A percentile compares a stretch with the other conserved stretches of the same genome.
Conservation (phyloP, 2,797 vertebrate species). For the Clarias laeviceps region DNA sequence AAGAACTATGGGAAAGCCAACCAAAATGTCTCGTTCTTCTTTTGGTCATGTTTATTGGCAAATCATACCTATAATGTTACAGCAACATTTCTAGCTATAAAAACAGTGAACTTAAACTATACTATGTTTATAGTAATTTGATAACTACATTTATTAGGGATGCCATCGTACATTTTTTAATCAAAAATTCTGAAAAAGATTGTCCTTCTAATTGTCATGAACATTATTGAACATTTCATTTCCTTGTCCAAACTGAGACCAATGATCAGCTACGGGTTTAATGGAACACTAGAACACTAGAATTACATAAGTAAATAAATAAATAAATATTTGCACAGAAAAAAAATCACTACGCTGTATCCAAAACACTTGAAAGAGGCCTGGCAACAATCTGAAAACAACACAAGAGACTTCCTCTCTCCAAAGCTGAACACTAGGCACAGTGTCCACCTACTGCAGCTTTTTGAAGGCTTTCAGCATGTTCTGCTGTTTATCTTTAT, state of each 20-base stretch:
- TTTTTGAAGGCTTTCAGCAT: slow-evolving; percentile 34
- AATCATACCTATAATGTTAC: background rate
- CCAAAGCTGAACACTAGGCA: slow-evolving; percentile 25
- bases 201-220: background rate
- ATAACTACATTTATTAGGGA: background rate
- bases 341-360: background rate
- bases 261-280: background rate
- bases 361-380: slow-evolving; percentile 7
- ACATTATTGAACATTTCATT: background rate
- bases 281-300: background rate
- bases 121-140: background rate
- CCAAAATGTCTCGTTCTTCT: background rate
- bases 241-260: background rate
- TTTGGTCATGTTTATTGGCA: background rate
- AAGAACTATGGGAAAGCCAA: background rate
- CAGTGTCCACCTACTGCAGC: slow-evolving; percentile 14
- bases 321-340: background rate
- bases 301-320: background rate
- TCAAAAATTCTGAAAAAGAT: background rate
- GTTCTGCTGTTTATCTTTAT: slow-evolving; percentile 32
- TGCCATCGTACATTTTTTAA: background rate
- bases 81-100: background rate
- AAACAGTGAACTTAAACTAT: too few species aligned
- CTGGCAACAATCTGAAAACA: slow-evolving; percentile 7
- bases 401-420: slow-evolving; percentile 41